Base-by-base conservation (phyloP, 2,797 vertebrate genomes). In the Diplodus puntazzo region DNA sequence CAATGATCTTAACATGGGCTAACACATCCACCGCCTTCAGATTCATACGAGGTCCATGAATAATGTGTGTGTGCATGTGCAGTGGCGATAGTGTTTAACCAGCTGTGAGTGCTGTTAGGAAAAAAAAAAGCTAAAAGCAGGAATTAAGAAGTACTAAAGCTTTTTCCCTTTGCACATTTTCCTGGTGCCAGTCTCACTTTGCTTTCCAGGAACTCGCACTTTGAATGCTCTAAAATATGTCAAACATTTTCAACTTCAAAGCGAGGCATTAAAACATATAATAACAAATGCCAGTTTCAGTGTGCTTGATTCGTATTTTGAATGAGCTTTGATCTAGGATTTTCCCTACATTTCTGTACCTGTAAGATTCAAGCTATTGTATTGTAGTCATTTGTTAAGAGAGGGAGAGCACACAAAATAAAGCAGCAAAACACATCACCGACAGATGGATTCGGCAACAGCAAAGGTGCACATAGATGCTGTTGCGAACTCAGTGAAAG, bases 211-310 rank as follows among this genome's bases (percentile, higher is more conserved):
- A 92, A 86, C 46, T 70, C 70, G 42, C 48, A 64, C 68, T 81
- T 75, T 76, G 43, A 83, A 79, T n/a, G 57, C 73, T 79, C 64
- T 49, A 46, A 84, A 89, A 85, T 79, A 57, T 82, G 88, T 91
- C 87, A 84, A 85, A 82, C 76, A 88, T 84, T 84, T 84, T 80
- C 27, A 69, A 83, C 83, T 90, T 93, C 88, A 91, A 87, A 91
- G 83, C 60, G 4, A 11, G 20, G 76, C 72, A 79, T 87, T 85
- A 80, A 76, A 79, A 45, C 14, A 16, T 52, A 34, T n/a, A 50
- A 52, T n/a, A 10, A 42, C 17, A 68, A 74, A 69, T 62, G 42
- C 62, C 77, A 11, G 8, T 53, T 81, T 64, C 63, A 62, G 8
- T 46, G 64, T 21, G 61, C 65, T 84, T 14, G 48, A 70, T 85